Conservation (phyloP, 2,113 vertebrate genomes). For the Rhineura floridana region DNA sequence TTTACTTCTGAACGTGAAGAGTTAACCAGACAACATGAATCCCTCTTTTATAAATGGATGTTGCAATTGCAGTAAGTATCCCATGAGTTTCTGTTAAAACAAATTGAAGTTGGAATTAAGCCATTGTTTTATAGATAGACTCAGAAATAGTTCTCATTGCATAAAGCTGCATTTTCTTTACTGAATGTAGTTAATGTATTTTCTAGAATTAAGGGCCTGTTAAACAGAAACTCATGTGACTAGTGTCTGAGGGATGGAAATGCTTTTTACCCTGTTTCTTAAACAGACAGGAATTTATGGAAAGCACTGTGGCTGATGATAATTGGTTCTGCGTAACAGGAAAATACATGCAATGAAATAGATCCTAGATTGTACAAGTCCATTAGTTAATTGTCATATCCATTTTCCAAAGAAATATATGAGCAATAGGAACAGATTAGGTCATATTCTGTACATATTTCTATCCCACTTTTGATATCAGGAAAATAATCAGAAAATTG, state of each 20-base stretch:
- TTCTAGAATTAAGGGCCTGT: neutral
- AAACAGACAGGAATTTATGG: neutral
- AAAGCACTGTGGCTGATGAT: neutral
- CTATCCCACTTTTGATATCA: neutral
- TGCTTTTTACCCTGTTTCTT: neutral
- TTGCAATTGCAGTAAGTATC: slow-evolving; percentile 90
- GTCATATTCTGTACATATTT: neutral
- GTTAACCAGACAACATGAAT: slow-evolving; percentile 83
- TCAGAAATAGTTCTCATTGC: neutral
- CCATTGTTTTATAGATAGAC: neutral
- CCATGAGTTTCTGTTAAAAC: neutral
- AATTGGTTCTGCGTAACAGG: neutral
- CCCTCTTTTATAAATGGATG: slow-evolving; percentile 94
- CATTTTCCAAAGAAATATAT: neutral
- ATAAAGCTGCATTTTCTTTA: neutral
- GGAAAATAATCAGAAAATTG: neutral
- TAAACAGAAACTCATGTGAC: neutral
- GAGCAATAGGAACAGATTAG: neutral
- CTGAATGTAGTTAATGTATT: neutral
- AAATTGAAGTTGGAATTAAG: neutral
- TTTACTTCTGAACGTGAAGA: slow-evolving; percentile 85
- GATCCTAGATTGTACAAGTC: neutral
- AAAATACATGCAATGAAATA: neutral
- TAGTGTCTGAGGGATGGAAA: neutral
- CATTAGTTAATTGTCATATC: neutral